These are phyloP conservation scores for Lepus oiostolus DNA, from an alignment of 2,797 vertebrate species.

Conservation along the genomic window DNA sequence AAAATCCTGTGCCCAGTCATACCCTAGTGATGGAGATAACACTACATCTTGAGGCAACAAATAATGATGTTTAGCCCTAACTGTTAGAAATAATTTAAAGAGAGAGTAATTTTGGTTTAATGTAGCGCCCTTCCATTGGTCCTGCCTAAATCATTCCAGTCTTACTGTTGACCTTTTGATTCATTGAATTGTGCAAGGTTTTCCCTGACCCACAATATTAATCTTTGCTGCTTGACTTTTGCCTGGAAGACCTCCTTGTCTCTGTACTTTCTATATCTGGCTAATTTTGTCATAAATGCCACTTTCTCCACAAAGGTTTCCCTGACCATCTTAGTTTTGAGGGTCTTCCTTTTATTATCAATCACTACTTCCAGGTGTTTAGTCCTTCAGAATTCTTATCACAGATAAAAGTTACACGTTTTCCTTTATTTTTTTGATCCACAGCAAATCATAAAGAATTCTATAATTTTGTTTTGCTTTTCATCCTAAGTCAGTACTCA, in stretches of 20 bases:
- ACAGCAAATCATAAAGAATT: background rate
- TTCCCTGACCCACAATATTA: background rate
- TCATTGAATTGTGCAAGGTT: background rate
- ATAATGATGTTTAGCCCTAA: background rate
- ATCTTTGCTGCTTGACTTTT: background rate
- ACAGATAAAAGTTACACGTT: background rate
- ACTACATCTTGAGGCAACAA: background rate
- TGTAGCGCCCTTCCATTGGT: rapidly evolving
- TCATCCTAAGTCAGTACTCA: background rate
- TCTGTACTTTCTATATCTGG: background rate
- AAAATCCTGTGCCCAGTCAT: background rate
- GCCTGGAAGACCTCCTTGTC: background rate
- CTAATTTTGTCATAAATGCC: background rate
- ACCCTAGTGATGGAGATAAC: background rate
- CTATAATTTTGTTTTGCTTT: background rate
- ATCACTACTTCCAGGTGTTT: background rate
- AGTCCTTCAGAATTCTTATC: background rate
- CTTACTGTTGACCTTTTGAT: background rate
- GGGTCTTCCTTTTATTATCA: background rate
- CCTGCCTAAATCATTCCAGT: background rate
- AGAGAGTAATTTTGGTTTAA: background rate
- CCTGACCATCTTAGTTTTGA: background rate
- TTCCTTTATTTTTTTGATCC: background rate
- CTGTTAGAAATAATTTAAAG: background rate
- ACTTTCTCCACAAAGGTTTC: background rate